Evolutionary conservation across 1,140 invertebrate genomes (phyloP).

Genomic region (Aphelenchoides avenae): DNA sequence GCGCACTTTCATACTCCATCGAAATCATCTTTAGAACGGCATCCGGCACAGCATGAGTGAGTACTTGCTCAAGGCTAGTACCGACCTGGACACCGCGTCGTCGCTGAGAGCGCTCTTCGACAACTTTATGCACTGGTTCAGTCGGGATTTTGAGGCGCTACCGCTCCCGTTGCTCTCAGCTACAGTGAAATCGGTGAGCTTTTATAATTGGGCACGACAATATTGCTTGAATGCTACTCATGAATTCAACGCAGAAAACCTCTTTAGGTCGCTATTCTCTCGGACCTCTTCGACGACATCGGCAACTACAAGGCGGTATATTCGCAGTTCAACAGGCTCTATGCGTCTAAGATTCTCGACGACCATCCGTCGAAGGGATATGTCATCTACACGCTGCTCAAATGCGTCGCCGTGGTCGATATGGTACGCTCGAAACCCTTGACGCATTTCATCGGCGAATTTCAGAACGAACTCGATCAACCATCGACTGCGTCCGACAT

Average conservation of each 20-base stretch:
- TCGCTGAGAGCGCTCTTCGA: constrained; percentile 52
- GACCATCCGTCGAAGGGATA: constrained; percentile 36
- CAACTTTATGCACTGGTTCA: constrained; percentile 51
- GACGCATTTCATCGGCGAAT: constrained; percentile 6
- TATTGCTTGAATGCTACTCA: constrained; percentile 22
- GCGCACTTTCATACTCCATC: not conserved
- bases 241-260: constrained; percentile 7
- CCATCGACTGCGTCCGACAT: not conserved
- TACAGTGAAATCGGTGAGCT: constrained; percentile 31
- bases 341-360: constrained; percentile 17
- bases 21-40: not conserved
- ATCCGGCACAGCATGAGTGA: constrained; percentile 32
- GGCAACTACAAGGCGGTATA: constrained; percentile 41
- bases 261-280: constrained; percentile 35
- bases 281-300: constrained; percentile 52
- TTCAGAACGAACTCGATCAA: constrained; percentile 7
- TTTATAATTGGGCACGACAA: not conserved
- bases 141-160: constrained; percentile 26
- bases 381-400: constrained; percentile 46
- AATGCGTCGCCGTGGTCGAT: constrained; percentile 47
- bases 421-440: constrained; percentile 25
- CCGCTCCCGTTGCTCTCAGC: constrained; percentile 29
- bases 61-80: constrained; percentile 34
- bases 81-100: constrained; percentile 49
- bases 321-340: constrained; percentile 26